These are phyloP conservation scores for Platygyra sinensis DNA, from an alignment of 64 coral and sea anemone species.

Conservation along the genomic window DNA sequence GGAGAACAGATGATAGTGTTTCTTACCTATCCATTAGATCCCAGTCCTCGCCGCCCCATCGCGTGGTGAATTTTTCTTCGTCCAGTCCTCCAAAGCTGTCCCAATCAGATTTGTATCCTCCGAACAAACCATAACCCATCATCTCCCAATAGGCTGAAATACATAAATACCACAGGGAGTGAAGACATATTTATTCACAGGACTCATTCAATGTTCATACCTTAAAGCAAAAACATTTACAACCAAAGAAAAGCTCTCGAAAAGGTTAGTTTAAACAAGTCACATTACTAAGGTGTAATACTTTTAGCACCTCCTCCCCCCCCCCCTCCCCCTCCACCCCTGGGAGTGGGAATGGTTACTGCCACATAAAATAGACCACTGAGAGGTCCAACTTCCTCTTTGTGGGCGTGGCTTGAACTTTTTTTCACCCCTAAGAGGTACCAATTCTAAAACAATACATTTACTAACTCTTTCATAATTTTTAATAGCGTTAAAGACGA, in stretches of 20 bases:
- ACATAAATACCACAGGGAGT: background rate
- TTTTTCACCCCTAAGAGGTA: too few relatives aligned
- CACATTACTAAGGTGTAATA: too few relatives aligned
- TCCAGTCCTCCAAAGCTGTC: constrained; percentile 66
- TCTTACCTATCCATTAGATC: constrained; percentile 65
- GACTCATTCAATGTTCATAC: background rate
- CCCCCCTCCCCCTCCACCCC: too few relatives aligned
- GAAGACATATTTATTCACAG: background rate
- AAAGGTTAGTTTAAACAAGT: background rate
- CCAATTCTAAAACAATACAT: too few relatives aligned
- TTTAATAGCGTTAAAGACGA: too few relatives aligned
- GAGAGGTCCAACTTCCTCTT: too few relatives aligned
- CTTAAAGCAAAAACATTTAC: background rate
- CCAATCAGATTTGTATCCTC: constrained; percentile 71
- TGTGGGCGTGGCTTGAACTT: too few relatives aligned
- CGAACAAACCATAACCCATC: constrained; percentile 65
- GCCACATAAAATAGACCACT: too few relatives aligned
- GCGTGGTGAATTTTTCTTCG: constrained; percentile 33
- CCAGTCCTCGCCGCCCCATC: constrained; percentile 71
- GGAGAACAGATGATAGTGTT: background rate
- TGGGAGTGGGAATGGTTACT: too few relatives aligned
- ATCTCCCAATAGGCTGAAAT: constrained; percentile 51
- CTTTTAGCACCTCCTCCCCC: too few relatives aligned
- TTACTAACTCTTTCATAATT: too few relatives aligned
- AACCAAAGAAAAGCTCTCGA: background rate